Percentiles rank a stretch among this genome's conserved stretches.
phyloP scores from a whole-genome alignment of 2,797 vertebrate genomes.

The Ptychobarbus kaznakovi region DNA sequence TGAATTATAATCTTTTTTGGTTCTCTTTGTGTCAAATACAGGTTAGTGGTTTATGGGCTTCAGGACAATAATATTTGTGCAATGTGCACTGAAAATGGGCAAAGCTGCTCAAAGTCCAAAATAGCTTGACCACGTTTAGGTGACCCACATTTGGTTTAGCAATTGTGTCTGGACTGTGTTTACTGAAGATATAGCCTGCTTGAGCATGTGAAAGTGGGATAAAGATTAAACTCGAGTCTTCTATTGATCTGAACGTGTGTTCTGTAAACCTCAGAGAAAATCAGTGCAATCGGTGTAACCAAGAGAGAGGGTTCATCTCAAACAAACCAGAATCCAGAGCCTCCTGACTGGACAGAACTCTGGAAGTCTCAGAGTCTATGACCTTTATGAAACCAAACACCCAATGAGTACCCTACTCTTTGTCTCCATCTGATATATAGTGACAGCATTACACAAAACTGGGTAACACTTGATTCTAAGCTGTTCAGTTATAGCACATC shows the following conservation, averaged over 20 bases:
- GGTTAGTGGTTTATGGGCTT: slow-evolving; percentile 5
- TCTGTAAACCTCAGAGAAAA: slow-evolving; percentile 69
- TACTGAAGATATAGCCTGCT: not conserved
- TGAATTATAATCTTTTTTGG: slow-evolving; percentile 7
- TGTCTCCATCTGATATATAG: not conserved
- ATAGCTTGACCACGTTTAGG: not conserved
- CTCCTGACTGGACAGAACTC: slow-evolving; percentile 13
- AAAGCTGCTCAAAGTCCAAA: slow-evolving; percentile 45
- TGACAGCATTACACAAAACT: not conserved
- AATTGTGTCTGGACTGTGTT: not conserved
- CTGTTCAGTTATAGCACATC: slow-evolving; percentile 33
- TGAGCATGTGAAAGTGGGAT: not conserved
- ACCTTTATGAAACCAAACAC: slow-evolving; percentile 6
- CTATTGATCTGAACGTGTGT: slow-evolving; percentile 48
- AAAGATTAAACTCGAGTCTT: not conserved
- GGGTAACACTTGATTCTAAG: not conserved
- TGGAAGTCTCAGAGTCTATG: slow-evolving; percentile 20
- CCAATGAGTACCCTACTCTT: not conserved
- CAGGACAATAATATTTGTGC: not conserved
- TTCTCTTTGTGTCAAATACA: not conserved
- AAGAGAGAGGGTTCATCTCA: slow-evolving; percentile 41
- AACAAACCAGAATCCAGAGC: slow-evolving; percentile 19
- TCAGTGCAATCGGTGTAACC: slow-evolving; percentile 78
- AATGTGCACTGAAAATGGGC: slow-evolving; percentile 6
- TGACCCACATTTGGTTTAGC: slow-evolving; percentile 63